A percentile compares a stretch with the other conserved stretches of the same genome.
These are phyloP conservation scores for Grallaria varia DNA, from an alignment of 2,113 vertebrate species.

Conservation along the genomic window DNA sequence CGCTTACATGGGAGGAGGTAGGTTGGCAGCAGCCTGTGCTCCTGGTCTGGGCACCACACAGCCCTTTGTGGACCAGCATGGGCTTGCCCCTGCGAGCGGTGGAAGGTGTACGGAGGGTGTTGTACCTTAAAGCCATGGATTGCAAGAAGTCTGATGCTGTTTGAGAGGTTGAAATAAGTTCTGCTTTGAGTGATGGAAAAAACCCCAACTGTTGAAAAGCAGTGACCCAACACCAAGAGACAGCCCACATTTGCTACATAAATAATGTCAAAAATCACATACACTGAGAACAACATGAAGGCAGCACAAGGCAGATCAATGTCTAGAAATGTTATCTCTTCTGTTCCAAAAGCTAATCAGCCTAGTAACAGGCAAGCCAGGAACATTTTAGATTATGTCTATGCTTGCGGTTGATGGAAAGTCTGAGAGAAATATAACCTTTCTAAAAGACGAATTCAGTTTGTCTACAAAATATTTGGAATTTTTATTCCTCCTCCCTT, in stretches of 20 bases:
- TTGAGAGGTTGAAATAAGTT: neutral
- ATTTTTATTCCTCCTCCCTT: neutral
- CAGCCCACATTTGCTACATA: neutral
- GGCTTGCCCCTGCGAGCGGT: neutral
- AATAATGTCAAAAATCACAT: constrained; percentile 4
- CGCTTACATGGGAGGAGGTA: neutral
- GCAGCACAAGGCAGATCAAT: neutral
- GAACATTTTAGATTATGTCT: constrained; percentile 43
- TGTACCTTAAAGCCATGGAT: rapidly evolving
- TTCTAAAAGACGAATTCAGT: neutral
- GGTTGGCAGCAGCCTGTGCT: rapidly evolving
- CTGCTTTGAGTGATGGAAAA: neutral
- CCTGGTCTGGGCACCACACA: neutral
- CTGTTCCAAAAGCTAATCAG: neutral
- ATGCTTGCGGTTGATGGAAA: neutral
- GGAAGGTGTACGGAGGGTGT: rapidly evolving
- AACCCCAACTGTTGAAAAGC: neutral
- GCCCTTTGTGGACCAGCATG: neutral
- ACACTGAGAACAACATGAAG: neutral
- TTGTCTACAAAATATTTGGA: neutral
- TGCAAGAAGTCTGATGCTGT: neutral
- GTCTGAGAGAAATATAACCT: neutral
- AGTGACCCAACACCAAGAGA: neutral
- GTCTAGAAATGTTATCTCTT: constrained; percentile 34
- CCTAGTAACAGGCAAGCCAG: neutral